Evolutionary conservation across 2,113 vertebrate genomes (phyloP), one percentile per base, ranked within the genome.

Genomic region (Paradoxurus hermaphroditus): DNA sequence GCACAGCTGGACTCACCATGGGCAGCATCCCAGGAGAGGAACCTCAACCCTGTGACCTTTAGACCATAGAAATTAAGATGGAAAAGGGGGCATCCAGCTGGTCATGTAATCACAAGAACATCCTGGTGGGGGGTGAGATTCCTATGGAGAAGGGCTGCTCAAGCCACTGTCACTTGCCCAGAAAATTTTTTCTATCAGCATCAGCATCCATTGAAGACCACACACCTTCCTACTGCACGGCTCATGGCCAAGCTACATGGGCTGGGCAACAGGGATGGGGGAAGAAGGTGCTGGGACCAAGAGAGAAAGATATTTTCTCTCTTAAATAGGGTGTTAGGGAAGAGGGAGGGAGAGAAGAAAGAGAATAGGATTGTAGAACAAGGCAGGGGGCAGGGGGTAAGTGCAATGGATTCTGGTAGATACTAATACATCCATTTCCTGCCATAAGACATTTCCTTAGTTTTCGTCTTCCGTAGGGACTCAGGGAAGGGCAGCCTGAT

Each of bases 221-320:
- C 27, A 12, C 4, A 21, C 16, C 36, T 51, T 81, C 25, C 63
- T 29, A 19, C 13, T 5, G 1, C 4, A 4, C 1, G 12, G 8
- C 4, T 67, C 27, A 34, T 6, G 18, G 15, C 41, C 46, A 46
- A 29, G 29, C 39, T 89, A 49, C 8, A 0, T 29, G 56, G 7
- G 12, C n/a, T 27, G 25, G 27, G 36, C 1, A 2, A 5, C 16
- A 3, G 49, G 3, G n/a, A 11, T n/a, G 10, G 4, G 4, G 1
- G 12, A 63, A 34, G 19, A 19, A 14, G 19, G 23, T 21, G 9
- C 19, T 16, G 34, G 46, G 4, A 65, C 39, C 41, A 53, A 36
- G 59, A 86, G 56, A 56, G 31, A 65, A 81, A 75, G 13, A n/a
- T 0, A 67, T 86, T 88, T 62, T 9, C 59, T 73, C 34, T 46